These are phyloP conservation scores for Bergia sp. DNA, from an alignment of 92 coral and sea anemone genomes.

Conservation along the genomic window DNA sequence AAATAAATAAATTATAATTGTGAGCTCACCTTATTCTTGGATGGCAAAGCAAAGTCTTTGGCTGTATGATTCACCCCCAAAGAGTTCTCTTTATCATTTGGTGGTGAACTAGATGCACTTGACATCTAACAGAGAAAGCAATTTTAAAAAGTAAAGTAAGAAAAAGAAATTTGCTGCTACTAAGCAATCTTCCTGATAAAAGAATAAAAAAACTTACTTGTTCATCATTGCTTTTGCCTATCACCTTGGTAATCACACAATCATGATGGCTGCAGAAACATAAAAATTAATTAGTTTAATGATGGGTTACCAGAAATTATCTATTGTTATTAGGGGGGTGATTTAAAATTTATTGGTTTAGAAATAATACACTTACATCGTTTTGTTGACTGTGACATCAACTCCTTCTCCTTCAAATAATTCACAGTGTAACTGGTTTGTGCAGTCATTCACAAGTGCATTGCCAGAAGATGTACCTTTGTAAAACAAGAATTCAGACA, in stretches of 20 bases:
- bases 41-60: neutral
- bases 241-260: conserved; percentile 8
- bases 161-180: too few species aligned
- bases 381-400: conserved; percentile 47
- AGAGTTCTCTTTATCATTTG: conserved; percentile 68
- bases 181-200: too few species aligned
- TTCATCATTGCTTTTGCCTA: neutral
- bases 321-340: neutral
- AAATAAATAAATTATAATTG: neutral
- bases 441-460: conserved; percentile 62
- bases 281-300: neutral
- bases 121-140: conserved; percentile 14
- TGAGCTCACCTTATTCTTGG: neutral
- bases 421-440: conserved; percentile 53
- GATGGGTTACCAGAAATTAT: neutral
- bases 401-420: conserved; percentile 69
- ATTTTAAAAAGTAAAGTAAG: neutral
- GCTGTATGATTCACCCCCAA: neutral
- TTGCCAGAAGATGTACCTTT: conserved; percentile 59
- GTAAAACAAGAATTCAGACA: neutral
- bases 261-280: neutral
- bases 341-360: too few species aligned
- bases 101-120: conserved; percentile 52
- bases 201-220: conserved; percentile 5
- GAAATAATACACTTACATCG: conserved; percentile 55